Base-by-base conservation (phyloP, 2,888 invertebrate species). In the Netelia melanura region DNA sequence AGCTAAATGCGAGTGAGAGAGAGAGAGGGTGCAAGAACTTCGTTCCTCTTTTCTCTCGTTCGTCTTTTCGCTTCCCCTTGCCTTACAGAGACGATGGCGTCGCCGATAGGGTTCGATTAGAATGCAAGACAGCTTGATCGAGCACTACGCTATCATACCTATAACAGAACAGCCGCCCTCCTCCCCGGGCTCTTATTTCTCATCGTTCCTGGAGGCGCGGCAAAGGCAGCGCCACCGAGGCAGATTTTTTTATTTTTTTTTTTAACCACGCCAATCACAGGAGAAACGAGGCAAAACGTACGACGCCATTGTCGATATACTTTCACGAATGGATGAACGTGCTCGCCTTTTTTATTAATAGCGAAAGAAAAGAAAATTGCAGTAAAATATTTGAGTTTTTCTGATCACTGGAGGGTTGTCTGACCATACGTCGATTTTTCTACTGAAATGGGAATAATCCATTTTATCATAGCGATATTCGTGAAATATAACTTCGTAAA, bases 41-140 rank as follows among this genome's bases (percentile, higher is more conserved):
- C 38, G 9, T 77, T 78, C 44, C 56, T 72, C 23, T 68, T 52
- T 56, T 62, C 61, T 67, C 52, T 77, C 52, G 30, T n/a, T 70
- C 25, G 38, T 72, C 54, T 30, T 76, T 84, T 71, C 54, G 25
- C 56, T 82, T 52, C 68, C 54, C 79, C 67, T 72, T 76, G 56
- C 65, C 77, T 81, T 81, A 64, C 54, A 75, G 14, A 64, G 71
- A 65, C n/a, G 65, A 65, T 56, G 44, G 25, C 30, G 64, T 48
- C 56, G 76, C 72, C 58, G 71, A 76, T 68, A 61, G 56, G 30
- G 70, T 68, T 84, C 67, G 87, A 90, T 91, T 90, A 89, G 89
- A 89, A 90, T 87, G 88, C 88, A 84, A 76, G 90, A 90, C 89
- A 91, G 89, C 68, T 88, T 91, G 90, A 91, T 91, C 87, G 90